These are phyloP conservation scores for Catharus ustulatus DNA, from an alignment of 2,797 vertebrate genomes.

Conservation along the genomic window DNA sequence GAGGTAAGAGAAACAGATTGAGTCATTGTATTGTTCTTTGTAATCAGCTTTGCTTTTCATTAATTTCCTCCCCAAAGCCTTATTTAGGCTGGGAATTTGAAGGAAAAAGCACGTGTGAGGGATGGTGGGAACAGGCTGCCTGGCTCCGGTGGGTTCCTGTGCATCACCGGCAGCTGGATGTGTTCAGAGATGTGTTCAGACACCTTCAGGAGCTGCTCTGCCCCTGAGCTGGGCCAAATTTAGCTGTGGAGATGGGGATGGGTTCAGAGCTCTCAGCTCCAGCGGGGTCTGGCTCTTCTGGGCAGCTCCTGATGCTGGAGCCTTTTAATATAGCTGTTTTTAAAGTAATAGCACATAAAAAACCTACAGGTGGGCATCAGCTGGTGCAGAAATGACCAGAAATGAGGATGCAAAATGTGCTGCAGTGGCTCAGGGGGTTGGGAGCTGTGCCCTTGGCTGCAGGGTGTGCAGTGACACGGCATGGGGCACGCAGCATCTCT, in stretches of 20 bases:
- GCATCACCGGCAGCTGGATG: background rate
- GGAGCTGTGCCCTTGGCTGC: background rate
- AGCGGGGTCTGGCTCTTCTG: background rate
- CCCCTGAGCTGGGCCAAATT: background rate
- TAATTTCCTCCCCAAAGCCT: slow-evolving; percentile 63
- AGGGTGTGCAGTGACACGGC: background rate
- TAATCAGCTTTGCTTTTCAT: slow-evolving; percentile 70
- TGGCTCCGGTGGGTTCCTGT: background rate
- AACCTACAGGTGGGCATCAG: background rate
- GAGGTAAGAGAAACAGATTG: slow-evolving; percentile 67
- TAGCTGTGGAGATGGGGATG: background rate
- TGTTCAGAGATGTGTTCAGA: background rate
- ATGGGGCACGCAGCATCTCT: background rate
- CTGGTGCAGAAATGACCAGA: background rate
- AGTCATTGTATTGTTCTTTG: slow-evolving; percentile 73
- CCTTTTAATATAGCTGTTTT: background rate
- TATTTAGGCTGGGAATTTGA: slow-evolving; percentile 47
- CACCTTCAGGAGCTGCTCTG: background rate
- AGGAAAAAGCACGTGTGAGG: background rate
- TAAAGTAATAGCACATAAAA: background rate
- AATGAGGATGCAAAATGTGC: background rate
- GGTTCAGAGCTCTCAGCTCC: background rate
- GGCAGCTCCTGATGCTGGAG: background rate
- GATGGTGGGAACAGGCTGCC: slow-evolving; percentile 27
- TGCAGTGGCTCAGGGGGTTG: background rate